phyloP scores from a whole-genome alignment of 2,797 vertebrate genomes.

The Sparus aurata region DNA sequence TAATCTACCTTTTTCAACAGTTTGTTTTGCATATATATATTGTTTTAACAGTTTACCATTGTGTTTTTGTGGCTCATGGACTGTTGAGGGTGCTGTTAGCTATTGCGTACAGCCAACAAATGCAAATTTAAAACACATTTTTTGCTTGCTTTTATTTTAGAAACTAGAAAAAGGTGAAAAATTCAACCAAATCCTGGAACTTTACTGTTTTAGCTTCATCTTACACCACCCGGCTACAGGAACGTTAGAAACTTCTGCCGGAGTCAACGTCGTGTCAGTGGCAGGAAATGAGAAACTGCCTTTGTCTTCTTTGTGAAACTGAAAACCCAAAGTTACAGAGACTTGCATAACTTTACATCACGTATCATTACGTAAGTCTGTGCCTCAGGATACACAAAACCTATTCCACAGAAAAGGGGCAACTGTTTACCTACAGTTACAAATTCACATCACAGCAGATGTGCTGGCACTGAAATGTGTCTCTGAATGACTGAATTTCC shows the following conservation, averaged over 20 bases:
- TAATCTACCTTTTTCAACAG: too few relatives aligned
- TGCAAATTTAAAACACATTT: too few relatives aligned
- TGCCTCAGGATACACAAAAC: not conserved
- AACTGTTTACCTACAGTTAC: not conserved
- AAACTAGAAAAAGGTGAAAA: not conserved
- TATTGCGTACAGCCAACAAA: too few relatives aligned
- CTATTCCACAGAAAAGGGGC: constrained; percentile 8
- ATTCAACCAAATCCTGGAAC: not conserved
- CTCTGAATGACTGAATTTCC: constrained; percentile 39
- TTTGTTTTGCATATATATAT: too few relatives aligned
- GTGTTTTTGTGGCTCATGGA: too few relatives aligned
- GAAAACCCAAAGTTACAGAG: not conserved
- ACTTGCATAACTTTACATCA: not conserved
- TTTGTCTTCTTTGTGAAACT: not conserved
- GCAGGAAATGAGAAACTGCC: not conserved
- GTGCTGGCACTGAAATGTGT: constrained; percentile 14
- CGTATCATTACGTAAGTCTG: not conserved
- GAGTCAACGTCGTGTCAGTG: not conserved
- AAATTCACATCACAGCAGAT: constrained; percentile 14
- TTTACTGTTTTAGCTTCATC: not conserved
- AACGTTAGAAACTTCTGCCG: not conserved
- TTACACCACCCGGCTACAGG: not conserved
- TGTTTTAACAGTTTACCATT: too few relatives aligned
- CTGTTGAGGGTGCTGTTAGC: too few relatives aligned
- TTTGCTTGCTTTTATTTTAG: too few relatives aligned